Evolutionary conservation across 2,888 invertebrate genomes (phyloP), one percentile per base, ranked within the genome.

Genomic region (Busseola fusca): DNA sequence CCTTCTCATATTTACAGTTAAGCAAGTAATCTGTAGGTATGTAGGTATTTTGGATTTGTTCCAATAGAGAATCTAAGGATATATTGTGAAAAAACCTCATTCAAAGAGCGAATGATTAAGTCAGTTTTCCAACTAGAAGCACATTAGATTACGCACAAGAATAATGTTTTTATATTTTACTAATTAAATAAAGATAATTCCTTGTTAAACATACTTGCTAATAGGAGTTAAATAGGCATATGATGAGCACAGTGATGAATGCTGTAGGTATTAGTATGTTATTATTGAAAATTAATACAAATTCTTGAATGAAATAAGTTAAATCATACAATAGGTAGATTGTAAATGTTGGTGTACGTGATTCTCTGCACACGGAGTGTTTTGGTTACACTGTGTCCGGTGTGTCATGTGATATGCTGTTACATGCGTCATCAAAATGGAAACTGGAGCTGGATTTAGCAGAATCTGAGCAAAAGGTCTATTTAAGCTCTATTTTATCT

Each of bases 351-450:
- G 82, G 87, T 84, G 82, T 92, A 92, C 90, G 92, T 92, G 91
- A 88, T 85, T 73, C 76, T 75, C 73, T 86, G 86, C 88, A 88
- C 85, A 85, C 84, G 73, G 84, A 71, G 79, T 90, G 91, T 92
- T 90, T 89, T 87, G 90, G 85, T 85, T 87, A 88, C 88, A 86
- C 87, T 86, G 90, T 88, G 87, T 91, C 91, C 91, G 89, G 90
- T 86, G 80, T 83, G 86, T 84, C 87, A 89, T 85, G 76, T 88
- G 87, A 88, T 84, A 84, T 78, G 72, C 74, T 78, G 67, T 83
- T 48, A 48, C 21, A 48, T 76, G 85, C 86, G 88, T 88, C 89
- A 88, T 89, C 86, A 83, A 81, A 86, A 83, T 89, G 81, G 83
- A 85, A 88, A 88, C 86, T 84, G 79, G 87, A 88, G 80, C 86